Evolutionary conservation across 2,888 invertebrate species (phyloP).

Genomic region (Plusia festucae): DNA sequence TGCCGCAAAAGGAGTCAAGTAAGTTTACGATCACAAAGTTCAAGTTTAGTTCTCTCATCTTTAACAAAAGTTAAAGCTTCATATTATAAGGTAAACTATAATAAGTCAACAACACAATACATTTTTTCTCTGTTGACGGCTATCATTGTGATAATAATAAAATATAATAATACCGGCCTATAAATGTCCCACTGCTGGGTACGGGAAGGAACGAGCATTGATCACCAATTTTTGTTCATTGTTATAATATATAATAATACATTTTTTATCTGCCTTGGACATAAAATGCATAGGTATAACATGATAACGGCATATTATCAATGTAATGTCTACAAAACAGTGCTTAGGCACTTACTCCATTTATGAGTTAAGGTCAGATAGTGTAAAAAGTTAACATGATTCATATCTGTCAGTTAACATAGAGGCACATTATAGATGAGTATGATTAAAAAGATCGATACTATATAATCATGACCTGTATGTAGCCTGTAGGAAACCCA

Average conservation of each 20-base stretch:
- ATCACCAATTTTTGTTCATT: too few relatives aligned
- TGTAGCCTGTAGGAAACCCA: too few relatives aligned
- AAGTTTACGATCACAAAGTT: slow-evolving; percentile 64
- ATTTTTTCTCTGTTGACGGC: not conserved
- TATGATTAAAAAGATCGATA: too few relatives aligned
- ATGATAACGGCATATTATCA: slow-evolving; percentile 1
- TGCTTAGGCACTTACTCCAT: not conserved
- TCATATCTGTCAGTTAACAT: too few relatives aligned
- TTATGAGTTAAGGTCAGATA: not conserved
- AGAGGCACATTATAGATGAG: too few relatives aligned
- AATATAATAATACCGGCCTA: not conserved
- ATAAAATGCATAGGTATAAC: not conserved
- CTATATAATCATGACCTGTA: too few relatives aligned
- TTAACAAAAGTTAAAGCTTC: not conserved
- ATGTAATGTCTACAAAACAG: not conserved
- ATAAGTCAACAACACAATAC: not conserved
- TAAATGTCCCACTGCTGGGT: too few relatives aligned
- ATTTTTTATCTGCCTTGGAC: not conserved
- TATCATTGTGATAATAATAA: not conserved
- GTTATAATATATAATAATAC: not conserved
- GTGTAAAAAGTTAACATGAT: too few relatives aligned
- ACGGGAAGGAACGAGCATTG: too few relatives aligned
- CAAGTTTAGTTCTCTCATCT: not conserved
- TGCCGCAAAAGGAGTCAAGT: slow-evolving; percentile 79
- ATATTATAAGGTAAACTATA: not conserved